These are phyloP conservation scores for Lepetodrilus schrolli DNA, from an alignment of 2,888 invertebrate species.

Conservation along the genomic window DNA sequence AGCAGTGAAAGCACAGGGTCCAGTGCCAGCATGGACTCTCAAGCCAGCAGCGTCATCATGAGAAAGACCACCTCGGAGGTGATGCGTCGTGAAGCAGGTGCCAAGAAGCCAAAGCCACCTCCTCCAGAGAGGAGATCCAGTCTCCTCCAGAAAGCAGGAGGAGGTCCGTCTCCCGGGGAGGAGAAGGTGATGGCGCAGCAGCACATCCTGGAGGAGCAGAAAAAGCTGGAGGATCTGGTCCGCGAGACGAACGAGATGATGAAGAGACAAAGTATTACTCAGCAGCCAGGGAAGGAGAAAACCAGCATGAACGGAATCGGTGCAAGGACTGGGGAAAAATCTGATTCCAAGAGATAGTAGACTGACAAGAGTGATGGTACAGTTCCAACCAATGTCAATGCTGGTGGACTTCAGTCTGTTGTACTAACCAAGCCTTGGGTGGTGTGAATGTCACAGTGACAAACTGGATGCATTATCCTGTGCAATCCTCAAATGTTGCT, in stretches of 20 bases:
- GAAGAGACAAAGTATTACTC: not conserved
- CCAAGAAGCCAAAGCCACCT: conserved; percentile 56
- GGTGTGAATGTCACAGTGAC: too few species aligned
- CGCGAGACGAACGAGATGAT: conserved; percentile 27
- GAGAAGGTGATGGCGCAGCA: not conserved
- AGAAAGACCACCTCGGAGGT: conserved; percentile 38
- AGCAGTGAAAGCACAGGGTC: conserved; percentile 56
- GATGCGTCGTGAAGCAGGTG: not conserved
- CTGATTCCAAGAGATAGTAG: not conserved
- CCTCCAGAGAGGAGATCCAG: conserved; percentile 64
- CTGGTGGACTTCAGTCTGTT: not conserved
- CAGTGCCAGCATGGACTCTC: conserved; percentile 58
- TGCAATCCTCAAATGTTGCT: too few species aligned
- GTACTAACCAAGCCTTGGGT: too few species aligned
- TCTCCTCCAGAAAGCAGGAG: conserved; percentile 45
- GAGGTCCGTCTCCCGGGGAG: not conserved
- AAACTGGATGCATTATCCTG: too few species aligned
- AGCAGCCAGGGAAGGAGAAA: not conserved
- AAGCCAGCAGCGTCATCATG: conserved; percentile 50
- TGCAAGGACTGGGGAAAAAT: not conserved
- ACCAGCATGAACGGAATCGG: conserved; percentile 10
- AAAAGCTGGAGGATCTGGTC: conserved; percentile 13
- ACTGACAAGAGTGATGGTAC: not conserved
- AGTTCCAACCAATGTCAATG: not conserved
- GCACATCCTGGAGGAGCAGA: conserved; percentile 17